Evolutionary conservation across 30 jellyfish, hydroid and myxozoan species (phyloP).

Genomic region (Aurelia coerulea): DNA sequence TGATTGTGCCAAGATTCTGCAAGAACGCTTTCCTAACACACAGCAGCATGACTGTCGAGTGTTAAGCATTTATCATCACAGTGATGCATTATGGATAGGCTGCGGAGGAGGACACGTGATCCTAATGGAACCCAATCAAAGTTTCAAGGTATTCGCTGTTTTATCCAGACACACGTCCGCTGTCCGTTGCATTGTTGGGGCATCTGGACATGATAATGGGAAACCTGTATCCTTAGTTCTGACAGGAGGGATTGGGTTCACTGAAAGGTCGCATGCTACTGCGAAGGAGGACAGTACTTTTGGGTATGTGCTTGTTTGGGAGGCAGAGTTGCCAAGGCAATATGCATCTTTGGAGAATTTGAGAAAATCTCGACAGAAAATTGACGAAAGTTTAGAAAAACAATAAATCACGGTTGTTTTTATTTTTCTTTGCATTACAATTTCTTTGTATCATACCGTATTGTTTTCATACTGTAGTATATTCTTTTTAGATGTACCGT

Average conservation of each 20-base stretch:
- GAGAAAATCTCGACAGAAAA: slow-evolving; percentile 28
- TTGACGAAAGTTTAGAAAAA: neutral
- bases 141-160: slow-evolving; percentile 52
- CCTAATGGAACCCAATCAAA: slow-evolving; percentile 47
- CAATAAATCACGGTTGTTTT: too few species aligned
- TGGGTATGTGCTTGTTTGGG: slow-evolving; percentile 93
- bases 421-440: too few species aligned
- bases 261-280: slow-evolving; percentile 25
- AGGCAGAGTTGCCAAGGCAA: slow-evolving; percentile 74
- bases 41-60: slow-evolving; percentile 69
- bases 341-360: slow-evolving; percentile 55
- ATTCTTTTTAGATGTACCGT: too few species aligned
- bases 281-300: slow-evolving; percentile 5
- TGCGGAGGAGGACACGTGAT: slow-evolving; percentile 89
- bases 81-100: slow-evolving; percentile 86
- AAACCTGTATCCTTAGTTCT: slow-evolving; percentile 66
- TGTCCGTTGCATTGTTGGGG: slow-evolving; percentile 72
- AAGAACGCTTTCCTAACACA: slow-evolving; percentile 25
- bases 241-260: slow-evolving; percentile 76
- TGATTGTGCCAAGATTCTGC: slow-evolving; percentile 52
- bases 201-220: slow-evolving; percentile 19
- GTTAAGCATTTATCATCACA: slow-evolving; percentile 47
- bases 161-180: slow-evolving; percentile 76
- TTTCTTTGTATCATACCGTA: too few species aligned
- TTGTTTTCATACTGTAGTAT: too few species aligned